Evolutionary conservation across 2,113 vertebrate species (phyloP).

Genomic region (Excalfactoria chinensis): DNA sequence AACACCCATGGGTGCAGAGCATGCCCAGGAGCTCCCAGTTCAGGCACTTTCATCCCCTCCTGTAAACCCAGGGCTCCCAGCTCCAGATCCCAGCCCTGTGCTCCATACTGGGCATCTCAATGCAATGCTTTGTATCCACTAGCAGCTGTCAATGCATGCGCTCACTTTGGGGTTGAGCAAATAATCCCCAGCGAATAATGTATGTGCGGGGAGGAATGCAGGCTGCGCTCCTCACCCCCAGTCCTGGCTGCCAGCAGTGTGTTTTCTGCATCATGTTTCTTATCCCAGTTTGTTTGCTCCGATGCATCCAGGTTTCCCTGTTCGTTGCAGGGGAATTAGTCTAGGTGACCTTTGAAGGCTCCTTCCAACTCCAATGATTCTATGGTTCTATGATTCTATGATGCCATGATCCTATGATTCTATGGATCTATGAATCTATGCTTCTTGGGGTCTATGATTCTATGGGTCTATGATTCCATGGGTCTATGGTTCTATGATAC

Average conservation of each 20-base stretch:
- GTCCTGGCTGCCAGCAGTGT: not conserved
- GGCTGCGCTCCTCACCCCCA: not conserved
- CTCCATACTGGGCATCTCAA: not conserved
- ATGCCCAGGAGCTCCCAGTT: not conserved
- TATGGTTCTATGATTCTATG: too few relatives aligned
- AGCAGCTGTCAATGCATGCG: not conserved
- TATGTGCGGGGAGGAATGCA: not conserved
- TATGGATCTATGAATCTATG: too few relatives aligned
- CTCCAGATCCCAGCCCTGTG: rapidly evolving
- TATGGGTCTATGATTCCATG: too few relatives aligned
- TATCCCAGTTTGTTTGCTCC: not conserved
- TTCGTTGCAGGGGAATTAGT: not conserved
- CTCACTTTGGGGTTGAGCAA: not conserved
- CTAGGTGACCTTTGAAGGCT: not conserved
- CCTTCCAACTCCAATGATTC: not conserved
- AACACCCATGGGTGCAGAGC: not conserved
- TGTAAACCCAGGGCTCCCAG: rapidly evolving
- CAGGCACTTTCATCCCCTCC: rapidly evolving
- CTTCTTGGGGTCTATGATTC: too few relatives aligned
- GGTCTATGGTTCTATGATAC: too few relatives aligned
- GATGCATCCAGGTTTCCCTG: not conserved
- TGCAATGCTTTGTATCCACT: not conserved
- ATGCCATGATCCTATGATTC: too few relatives aligned
- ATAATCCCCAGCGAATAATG: slow-evolving; percentile 13
- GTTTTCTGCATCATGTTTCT: not conserved